Evolutionary conservation across 2,888 invertebrate genomes (phyloP).

Genomic region (Drosophila birchii): DNA sequence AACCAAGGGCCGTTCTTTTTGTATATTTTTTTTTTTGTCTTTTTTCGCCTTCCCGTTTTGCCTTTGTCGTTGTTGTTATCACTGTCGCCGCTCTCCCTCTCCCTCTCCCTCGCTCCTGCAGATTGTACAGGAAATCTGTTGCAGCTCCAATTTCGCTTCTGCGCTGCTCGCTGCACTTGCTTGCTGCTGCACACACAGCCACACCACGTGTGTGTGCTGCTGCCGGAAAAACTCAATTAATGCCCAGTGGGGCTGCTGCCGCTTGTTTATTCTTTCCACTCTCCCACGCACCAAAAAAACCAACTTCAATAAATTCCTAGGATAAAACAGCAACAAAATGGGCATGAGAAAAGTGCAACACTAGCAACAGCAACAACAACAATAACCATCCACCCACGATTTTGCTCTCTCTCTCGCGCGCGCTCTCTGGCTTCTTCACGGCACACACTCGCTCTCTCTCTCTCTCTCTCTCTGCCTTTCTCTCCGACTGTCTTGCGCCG

Average conservation of each 20-base stretch:
- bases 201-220: constrained; percentile 55
- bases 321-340: constrained; percentile 48
- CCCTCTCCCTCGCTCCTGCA: constrained; percentile 48
- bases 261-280: constrained; percentile 49
- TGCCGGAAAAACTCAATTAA: constrained; percentile 75
- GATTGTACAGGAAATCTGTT: constrained; percentile 76
- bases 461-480: constrained; percentile 31
- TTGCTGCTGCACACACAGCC: constrained; percentile 55
- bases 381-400: constrained; percentile 67
- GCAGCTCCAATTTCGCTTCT: constrained; percentile 75
- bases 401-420: constrained; percentile 25
- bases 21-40: constrained; percentile 15
- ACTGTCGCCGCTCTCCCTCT: constrained; percentile 4
- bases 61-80: constrained; percentile 30
- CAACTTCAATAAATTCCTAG: constrained; percentile 20
- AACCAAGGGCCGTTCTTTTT: constrained; percentile 27
- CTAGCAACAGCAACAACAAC: constrained; percentile 37
- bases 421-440: constrained; percentile 10
- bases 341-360: constrained; percentile 36
- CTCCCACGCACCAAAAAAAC: constrained; percentile 18
- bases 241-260: constrained; percentile 51
- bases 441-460: constrained; percentile 31
- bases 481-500: constrained; percentile 61
- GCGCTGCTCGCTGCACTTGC: constrained; percentile 75
- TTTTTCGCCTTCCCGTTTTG: constrained; percentile 15